Evolutionary conservation across 2,888 invertebrate species (phyloP).

Genomic region (Odontomyia ornata): DNA sequence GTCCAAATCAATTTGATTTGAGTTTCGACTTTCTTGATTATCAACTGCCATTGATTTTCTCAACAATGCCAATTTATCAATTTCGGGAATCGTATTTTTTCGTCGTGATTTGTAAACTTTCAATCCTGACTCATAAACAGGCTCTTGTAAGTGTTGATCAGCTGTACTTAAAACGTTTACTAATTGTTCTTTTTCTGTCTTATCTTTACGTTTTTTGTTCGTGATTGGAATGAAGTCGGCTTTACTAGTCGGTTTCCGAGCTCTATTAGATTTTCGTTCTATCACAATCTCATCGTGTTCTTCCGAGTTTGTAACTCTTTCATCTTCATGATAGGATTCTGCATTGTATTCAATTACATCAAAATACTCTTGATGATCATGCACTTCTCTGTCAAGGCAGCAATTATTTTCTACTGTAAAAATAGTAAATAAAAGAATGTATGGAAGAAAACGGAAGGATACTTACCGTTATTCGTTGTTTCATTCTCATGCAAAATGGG

Average conservation of each 20-base stretch:
- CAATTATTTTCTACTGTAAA: too few relatives aligned
- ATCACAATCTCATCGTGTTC: too few relatives aligned
- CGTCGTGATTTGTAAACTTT: background rate
- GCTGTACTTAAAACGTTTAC: background rate
- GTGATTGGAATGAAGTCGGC: background rate
- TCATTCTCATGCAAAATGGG: too few relatives aligned
- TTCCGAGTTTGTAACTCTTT: too few relatives aligned
- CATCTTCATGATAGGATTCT: too few relatives aligned
- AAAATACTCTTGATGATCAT: too few relatives aligned
- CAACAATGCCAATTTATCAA: slow-evolving; percentile 7
- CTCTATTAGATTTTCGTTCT: slow-evolving; percentile 17
- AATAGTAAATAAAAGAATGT: too few relatives aligned
- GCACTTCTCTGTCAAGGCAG: too few relatives aligned
- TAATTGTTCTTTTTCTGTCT: background rate
- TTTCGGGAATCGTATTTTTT: slow-evolving; percentile 25
- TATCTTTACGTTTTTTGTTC: slow-evolving; percentile 13
- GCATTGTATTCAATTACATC: too few relatives aligned
- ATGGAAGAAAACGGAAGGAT: too few relatives aligned
- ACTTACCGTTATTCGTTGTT: too few relatives aligned
- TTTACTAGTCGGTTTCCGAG: slow-evolving; percentile 12
- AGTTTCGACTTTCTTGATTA: background rate
- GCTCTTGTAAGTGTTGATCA: background rate
- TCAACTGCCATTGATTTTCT: background rate
- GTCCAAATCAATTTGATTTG: too few relatives aligned
- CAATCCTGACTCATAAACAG: background rate